These are phyloP conservation scores for Portevinia maculata DNA, from an alignment of 2,888 invertebrate species.

Conservation along the genomic window DNA sequence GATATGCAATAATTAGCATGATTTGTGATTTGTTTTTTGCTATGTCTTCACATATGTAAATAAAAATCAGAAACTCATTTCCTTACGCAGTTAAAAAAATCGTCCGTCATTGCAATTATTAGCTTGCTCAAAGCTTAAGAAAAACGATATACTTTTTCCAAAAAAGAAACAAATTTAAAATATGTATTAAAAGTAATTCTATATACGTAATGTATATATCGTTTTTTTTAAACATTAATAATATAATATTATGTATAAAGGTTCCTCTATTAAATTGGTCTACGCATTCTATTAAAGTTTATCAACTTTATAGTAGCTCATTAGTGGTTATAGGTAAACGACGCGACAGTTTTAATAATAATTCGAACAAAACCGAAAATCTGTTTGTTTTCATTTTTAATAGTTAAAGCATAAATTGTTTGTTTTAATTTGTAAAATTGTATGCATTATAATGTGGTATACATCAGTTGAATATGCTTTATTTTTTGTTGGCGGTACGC, in stretches of 20 bases:
- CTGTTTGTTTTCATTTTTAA: constrained; percentile 14
- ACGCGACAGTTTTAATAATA: constrained; percentile 57
- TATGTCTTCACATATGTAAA: neutral
- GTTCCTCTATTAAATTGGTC: constrained; percentile 73
- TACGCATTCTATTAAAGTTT: constrained; percentile 68
- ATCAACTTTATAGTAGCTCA: constrained; percentile 70
- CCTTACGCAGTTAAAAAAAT: neutral
- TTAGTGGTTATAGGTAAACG: constrained; percentile 65
- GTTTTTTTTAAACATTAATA: constrained; percentile 24
- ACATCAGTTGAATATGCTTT: constrained; percentile 48
- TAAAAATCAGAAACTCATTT: neutral
- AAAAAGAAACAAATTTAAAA: constrained; percentile 20
- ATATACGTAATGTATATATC: constrained; percentile 29
- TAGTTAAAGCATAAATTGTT: constrained; percentile 56
- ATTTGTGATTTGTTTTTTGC: neutral
- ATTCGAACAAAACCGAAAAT: constrained; percentile 39
- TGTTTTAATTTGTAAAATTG: constrained; percentile 47
- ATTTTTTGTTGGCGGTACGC: constrained; percentile 42
- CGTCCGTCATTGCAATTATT: neutral
- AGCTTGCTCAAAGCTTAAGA: neutral
- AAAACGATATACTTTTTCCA: neutral
- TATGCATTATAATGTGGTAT: constrained; percentile 39
- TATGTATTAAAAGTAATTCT: constrained; percentile 17
- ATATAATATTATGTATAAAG: constrained; percentile 30
- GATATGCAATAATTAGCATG: constrained; percentile 7